A percentile compares a stretch with the other conserved stretches of the same genome.
These are phyloP conservation scores for Caenorhabditis remanei DNA, from an alignment of 1,140 invertebrate genomes.

Conservation along the genomic window DNA sequence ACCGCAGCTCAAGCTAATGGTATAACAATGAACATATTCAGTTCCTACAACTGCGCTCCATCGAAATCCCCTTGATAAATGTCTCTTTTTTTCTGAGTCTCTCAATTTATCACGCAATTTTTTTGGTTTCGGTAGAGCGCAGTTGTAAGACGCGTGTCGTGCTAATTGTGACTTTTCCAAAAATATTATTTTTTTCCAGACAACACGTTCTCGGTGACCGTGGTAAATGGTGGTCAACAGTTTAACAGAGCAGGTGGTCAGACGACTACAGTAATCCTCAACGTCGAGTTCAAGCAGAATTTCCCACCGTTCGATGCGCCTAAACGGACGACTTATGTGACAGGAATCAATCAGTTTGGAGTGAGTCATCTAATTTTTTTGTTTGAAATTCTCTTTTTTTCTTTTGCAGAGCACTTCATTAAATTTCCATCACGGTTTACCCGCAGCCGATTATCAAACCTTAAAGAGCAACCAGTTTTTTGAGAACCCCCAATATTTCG, in stretches of 20 bases:
- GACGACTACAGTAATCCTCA: background rate
- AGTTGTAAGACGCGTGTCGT: too few relatives aligned
- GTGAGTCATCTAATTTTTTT: background rate
- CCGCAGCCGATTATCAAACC: background rate
- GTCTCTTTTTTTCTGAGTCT: too few relatives aligned
- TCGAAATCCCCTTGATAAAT: too few relatives aligned
- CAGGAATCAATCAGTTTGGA: background rate
- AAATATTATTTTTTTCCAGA: background rate
- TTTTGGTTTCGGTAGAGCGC: too few relatives aligned
- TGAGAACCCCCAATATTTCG: background rate
- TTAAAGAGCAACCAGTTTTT: constrained; percentile 6
- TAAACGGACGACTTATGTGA: background rate
- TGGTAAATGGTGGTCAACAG: background rate
- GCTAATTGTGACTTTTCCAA: background rate
- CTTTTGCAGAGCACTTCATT: background rate
- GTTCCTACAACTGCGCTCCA: background rate
- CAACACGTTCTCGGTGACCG: background rate
- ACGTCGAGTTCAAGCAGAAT: background rate
- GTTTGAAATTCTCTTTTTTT: background rate
- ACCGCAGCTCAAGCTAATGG: background rate
- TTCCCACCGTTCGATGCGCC: background rate
- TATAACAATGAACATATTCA: background rate
- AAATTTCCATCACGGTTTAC: constrained; percentile 5
- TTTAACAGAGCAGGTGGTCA: too few relatives aligned
- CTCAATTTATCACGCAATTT: too few relatives aligned